phyloP scores from a whole-genome alignment of 1,140 invertebrate species.

The Telenomus remus region DNA sequence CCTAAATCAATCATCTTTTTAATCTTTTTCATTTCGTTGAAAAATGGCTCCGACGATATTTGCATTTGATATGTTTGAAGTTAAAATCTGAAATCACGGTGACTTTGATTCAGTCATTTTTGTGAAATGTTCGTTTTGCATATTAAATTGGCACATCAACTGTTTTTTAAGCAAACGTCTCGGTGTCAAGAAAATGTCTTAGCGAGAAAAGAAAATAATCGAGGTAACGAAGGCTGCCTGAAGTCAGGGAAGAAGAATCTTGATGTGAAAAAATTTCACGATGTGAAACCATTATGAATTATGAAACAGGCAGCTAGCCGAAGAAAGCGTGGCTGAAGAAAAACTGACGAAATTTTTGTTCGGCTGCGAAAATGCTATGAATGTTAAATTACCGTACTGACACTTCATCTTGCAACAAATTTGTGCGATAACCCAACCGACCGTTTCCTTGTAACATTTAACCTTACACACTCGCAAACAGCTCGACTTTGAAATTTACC shows the following conservation, averaged over 20 bases:
- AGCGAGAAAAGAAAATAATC: conserved; percentile 6
- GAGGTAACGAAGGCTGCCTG: conserved; percentile 7
- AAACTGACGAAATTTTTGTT: conserved; percentile 36
- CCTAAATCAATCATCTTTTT: too few species aligned
- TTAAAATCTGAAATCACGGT: too few species aligned
- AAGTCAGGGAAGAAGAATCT: conserved; percentile 18
- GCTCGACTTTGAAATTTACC: too few species aligned
- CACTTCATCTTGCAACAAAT: conserved; percentile 36
- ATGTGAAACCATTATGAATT: conserved; percentile 50
- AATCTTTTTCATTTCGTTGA: too few species aligned
- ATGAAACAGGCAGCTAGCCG: conserved; percentile 41
- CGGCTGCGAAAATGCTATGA: conserved; percentile 36
- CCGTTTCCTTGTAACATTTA: conserved; percentile 18
- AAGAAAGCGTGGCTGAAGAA: conserved; percentile 29
- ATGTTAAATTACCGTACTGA: conserved; percentile 41
- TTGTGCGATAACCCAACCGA: conserved; percentile 1
- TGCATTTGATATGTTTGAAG: too few species aligned
- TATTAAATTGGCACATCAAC: too few species aligned
- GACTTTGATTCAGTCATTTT: too few species aligned
- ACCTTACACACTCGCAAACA: too few species aligned
- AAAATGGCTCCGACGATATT: too few species aligned
- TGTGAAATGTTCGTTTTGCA: too few species aligned
- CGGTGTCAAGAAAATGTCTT: conserved; percentile 24
- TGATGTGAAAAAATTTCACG: conserved; percentile 42
- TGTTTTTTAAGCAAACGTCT: conserved; percentile 4